These are phyloP conservation scores for Trichechus manatus DNA, from an alignment of 2,113 vertebrate genomes.

Conservation along the genomic window DNA sequence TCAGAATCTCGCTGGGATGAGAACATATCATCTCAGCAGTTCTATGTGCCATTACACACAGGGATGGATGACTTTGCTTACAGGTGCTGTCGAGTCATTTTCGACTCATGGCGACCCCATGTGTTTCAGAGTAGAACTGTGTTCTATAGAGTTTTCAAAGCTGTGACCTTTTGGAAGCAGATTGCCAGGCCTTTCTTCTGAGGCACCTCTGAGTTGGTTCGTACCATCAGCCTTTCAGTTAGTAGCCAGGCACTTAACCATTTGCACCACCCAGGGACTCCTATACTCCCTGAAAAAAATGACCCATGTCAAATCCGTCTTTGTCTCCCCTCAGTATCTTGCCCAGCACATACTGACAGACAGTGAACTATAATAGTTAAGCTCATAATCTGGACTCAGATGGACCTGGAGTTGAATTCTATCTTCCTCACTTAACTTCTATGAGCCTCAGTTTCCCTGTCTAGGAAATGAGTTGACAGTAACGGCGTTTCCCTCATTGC, in stretches of 20 bases:
- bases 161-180: neutral
- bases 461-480: neutral
- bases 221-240: neutral
- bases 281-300: neutral
- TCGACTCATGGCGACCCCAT: neutral
- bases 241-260: neutral
- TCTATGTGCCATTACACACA: neutral
- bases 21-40: neutral
- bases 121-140: neutral
- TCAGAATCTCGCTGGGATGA: neutral
- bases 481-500: neutral
- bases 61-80: neutral
- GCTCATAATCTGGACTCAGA: neutral
- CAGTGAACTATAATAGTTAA: fast-evolving
- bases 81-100: neutral
- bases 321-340: neutral
- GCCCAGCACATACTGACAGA: neutral
- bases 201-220: neutral
- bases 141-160: neutral
- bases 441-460: neutral
- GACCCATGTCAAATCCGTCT: neutral
- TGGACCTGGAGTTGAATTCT: neutral
- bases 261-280: neutral
- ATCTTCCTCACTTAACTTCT: neutral
- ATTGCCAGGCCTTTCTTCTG: neutral